These are phyloP conservation scores for Ormia ochracea DNA, from an alignment of 2,888 invertebrate genomes.

Conservation along the genomic window DNA sequence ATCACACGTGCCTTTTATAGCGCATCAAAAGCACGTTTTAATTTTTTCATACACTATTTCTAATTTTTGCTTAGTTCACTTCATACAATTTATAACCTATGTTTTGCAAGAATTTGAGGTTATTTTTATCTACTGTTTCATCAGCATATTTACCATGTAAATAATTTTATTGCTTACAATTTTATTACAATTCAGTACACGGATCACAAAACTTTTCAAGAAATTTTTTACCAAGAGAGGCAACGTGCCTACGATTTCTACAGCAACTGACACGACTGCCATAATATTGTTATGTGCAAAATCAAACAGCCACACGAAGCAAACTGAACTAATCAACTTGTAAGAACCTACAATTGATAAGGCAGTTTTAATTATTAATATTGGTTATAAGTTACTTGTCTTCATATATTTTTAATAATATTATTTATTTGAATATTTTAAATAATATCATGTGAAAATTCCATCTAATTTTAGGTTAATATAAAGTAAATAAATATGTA, in stretches of 20 bases:
- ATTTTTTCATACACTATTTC: conserved; percentile 23
- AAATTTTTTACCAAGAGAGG: conserved; percentile 44
- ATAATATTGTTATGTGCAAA: conserved; percentile 53
- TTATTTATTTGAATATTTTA: too few relatives aligned
- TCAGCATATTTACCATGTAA: conserved; percentile 20
- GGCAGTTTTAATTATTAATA: not conserved
- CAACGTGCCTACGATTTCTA: conserved; percentile 56
- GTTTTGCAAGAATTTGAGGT: conserved; percentile 45
- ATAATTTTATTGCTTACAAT: conserved; percentile 45
- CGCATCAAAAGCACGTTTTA: conserved; percentile 44
- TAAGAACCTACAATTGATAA: conserved; percentile 17
- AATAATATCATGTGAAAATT: too few relatives aligned
- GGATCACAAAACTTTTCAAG: conserved; percentile 38
- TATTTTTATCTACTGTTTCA: conserved; percentile 32
- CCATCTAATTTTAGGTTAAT: conserved; percentile 13
- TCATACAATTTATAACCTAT: conserved; percentile 37
- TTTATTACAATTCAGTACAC: conserved; percentile 58
- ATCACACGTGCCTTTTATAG: conserved; percentile 55
- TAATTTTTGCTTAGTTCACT: not conserved
- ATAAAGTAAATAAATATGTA: not conserved
- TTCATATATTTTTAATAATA: too few relatives aligned
- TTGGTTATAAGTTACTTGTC: not conserved
- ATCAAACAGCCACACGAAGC: conserved; percentile 49
- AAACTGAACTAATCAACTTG: conserved; percentile 16
- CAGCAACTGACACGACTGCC: conserved; percentile 60